Conservation (phyloP, 1,140 invertebrate genomes). For the Meloidogyne exigua region DNA sequence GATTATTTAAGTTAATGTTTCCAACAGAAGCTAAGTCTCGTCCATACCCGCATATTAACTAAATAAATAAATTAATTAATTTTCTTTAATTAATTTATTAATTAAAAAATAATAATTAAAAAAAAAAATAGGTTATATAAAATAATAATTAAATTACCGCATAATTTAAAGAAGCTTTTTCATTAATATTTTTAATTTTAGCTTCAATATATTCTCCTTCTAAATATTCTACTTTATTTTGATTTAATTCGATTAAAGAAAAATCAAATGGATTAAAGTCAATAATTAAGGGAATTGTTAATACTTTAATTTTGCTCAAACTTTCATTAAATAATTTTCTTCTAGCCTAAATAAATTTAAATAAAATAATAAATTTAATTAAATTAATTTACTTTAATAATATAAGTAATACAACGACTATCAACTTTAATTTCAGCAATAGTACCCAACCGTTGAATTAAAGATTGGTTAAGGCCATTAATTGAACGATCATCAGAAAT, state of each 20-base stretch:
- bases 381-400: slow-evolving; percentile 10
- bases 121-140: no score
- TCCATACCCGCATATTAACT: slow-evolving; percentile 18
- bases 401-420: not conserved
- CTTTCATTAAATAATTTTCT: slow-evolving; percentile 14
- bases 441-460: slow-evolving; percentile 19
- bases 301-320: slow-evolving; percentile 1
- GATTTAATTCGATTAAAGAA: slow-evolving; percentile 10
- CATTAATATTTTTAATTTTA: not conserved
- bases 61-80: not conserved
- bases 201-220: slow-evolving; percentile 20
- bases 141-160: slow-evolving; percentile 12
- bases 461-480: slow-evolving; percentile 24
- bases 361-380: not conserved
- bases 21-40: not conserved
- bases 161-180: slow-evolving; percentile 7
- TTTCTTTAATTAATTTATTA: no score
- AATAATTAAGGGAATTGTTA: slow-evolving; percentile 3
- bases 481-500: slow-evolving; percentile 18
- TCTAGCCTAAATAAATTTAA: slow-evolving; percentile 1
- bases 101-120: no score
- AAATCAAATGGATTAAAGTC: slow-evolving; percentile 9
- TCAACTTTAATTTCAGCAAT: slow-evolving; percentile 16
- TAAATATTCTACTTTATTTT: slow-evolving; percentile 22
- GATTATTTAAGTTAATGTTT: not conserved